Percentiles rank a stretch among this genome's conserved stretches.
phyloP scores from a whole-genome alignment of 2,888 invertebrate genomes.

The Sinohyriopsis cumingii region DNA sequence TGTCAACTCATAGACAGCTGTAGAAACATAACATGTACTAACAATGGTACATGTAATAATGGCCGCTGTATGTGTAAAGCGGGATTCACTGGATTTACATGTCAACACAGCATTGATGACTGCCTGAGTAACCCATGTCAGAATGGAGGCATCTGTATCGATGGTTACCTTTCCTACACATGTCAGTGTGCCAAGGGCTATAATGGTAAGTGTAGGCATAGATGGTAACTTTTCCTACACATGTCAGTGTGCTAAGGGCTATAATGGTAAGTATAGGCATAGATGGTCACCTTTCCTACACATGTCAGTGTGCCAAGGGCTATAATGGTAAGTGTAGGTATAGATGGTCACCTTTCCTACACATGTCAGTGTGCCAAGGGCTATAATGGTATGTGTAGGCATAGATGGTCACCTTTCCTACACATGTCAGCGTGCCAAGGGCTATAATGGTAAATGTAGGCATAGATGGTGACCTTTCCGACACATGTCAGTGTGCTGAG shows the following conservation, averaged over 20 bases:
- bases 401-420: slow-evolving; percentile 93
- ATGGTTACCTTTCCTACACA: slow-evolving; percentile 89
- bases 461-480: no score
- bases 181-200: slow-evolving; percentile 86
- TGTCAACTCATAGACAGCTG: slow-evolving; percentile 25
- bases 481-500: no score
- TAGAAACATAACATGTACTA: slow-evolving; percentile 12
- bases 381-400: no score
- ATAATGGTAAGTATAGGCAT: no score
- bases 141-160: slow-evolving; percentile 93
- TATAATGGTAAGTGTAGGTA: no score
- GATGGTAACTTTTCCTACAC: no score
- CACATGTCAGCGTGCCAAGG: slow-evolving; percentile 88
- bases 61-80: slow-evolving; percentile 19
- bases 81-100: slow-evolving; percentile 28
- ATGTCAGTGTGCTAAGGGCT: no score
- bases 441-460: slow-evolving; percentile 40
- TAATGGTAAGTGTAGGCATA: no score
- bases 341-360: no score
- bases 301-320: no score
- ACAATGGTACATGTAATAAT: slow-evolving; percentile 16
- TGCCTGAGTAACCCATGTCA: slow-evolving; percentile 95
- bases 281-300: no score
- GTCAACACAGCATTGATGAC: slow-evolving; percentile 81
- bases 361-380: no score